Evolutionary conservation across 2,113 vertebrate genomes (phyloP).

Genomic region (Chamaetylas fuelleborni): DNA sequence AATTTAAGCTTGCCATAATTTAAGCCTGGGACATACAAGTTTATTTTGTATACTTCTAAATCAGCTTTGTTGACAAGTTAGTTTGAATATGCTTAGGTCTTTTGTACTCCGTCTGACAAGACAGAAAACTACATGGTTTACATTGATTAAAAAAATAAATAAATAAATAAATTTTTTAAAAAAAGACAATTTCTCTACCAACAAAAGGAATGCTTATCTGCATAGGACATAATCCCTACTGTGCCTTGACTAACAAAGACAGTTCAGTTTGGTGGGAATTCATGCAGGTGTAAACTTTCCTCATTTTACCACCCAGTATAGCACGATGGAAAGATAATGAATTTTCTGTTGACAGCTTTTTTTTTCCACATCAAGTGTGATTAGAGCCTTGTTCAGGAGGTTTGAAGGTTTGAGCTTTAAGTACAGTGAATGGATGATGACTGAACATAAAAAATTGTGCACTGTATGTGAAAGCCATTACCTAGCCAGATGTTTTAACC

Average conservation of each 20-base stretch:
- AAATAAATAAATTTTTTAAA: too few relatives aligned
- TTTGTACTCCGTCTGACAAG: not conserved
- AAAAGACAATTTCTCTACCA: not conserved
- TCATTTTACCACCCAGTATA: not conserved
- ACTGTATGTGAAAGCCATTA: not conserved
- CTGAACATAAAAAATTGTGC: not conserved
- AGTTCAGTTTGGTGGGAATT: not conserved
- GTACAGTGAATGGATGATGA: not conserved
- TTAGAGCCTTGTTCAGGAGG: not conserved
- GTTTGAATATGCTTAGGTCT: not conserved
- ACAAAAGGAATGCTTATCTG: not conserved
- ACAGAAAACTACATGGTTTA: not conserved
- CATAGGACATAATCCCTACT: not conserved
- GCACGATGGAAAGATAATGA: not conserved
- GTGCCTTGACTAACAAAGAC: not conserved
- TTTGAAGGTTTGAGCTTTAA: not conserved
- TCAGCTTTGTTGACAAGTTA: not conserved
- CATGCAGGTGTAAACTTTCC: not conserved
- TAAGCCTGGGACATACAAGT: not conserved
- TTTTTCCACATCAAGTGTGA: not conserved
- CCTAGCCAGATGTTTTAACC: not conserved
- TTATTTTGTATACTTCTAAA: not conserved
- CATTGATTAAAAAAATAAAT: not conserved
- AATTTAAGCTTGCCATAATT: not conserved
- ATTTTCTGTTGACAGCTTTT: not conserved